Evolutionary conservation across 2,113 vertebrate genomes (phyloP), one percentile per base, ranked within the genome.

Genomic region (Entelurus aequoreus): DNA sequence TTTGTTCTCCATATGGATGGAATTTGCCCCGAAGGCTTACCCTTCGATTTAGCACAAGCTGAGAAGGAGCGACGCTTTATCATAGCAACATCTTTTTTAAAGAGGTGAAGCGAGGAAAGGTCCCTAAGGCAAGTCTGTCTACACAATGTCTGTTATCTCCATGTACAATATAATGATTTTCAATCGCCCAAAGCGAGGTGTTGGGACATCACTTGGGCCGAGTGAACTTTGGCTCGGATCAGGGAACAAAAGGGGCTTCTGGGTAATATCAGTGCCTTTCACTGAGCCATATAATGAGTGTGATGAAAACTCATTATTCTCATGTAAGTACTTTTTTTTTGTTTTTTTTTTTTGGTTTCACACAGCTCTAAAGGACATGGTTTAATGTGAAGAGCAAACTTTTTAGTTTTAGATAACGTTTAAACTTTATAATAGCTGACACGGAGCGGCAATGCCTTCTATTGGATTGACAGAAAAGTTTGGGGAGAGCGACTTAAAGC

Each of bases 151-250:
- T 83, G 82, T 79, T 87, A 87, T 85, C 83, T 87, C 71, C 76
- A 51, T 60, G 72, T 81, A 82, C 81, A 83, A 83, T 77, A 78
- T 83, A 72, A 87, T 86, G 60, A 89, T 85, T 89, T 84, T 78
- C 79, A 63, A 85, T 75, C 66, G 83, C 80, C 80, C 67, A 65
- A 49, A 76, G 85, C 70, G 56, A 76, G 69, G 72, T 79, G 80
- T 65, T 35, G 69, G 65, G 75, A 88, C 78, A 78, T 84, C 75
- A 80, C 74, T 76, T 74, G 75, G 75, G 77, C 72, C 66, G 6
- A 65, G 73, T 65, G 67, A 83, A 84, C 75, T 71, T 50, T 62
- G 77, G 50, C 62, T 71, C 63, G 62, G 72, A 74, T 77, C 72
- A 67, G 51, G 57, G 72, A 75, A 81, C 69, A 59, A 63, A 79